Evolutionary conservation across 2,888 invertebrate genomes (phyloP), one percentile per base, ranked within the genome.

Genomic region (Euproctis similis): DNA sequence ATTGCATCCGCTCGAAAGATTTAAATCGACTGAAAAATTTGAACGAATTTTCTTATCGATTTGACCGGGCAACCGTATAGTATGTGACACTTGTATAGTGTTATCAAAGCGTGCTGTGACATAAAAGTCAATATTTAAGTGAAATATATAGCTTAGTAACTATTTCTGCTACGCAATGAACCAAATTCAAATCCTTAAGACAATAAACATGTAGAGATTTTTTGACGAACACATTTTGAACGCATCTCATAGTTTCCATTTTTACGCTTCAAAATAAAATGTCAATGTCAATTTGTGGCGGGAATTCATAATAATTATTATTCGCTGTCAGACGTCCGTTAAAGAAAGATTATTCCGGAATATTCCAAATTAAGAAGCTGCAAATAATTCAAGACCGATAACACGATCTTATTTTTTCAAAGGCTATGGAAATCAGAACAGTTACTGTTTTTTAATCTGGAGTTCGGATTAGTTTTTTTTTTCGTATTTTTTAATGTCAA

Each of bases 31-130:
- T 43, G 42, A 36, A 44, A 46, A 35, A 31, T 13, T 21, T 11
- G 13, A 26, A 30, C 32, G 30, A 25, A 4, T 14, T 14, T 14
- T 14, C 6, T 27, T 43, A 41, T 45, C 39, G 40, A 39, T 47
- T 45, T 43, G 38, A 41, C 43, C 6, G 29, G 34, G 31, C 8
- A 31, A 34, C 25, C 10, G 33, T 30, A 20, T 39, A n/a, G 51
- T 46, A 42, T 46, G 37, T 26, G 31, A 41, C 43, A 43, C 38
- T 28, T 31, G 14, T 22, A 31, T 39, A 34, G 40, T 39, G 57
- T 66, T 55, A 67, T 74, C 61, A 74, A 81, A 69, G 63, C 61
- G 82, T 71, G 82, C 82, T 82, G 82, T 82, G 82, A 81, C 81
- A 74, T 66, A 56, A 55, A 70, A 82, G 81, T 82, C 82, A 82